These are phyloP conservation scores for Drosophila antonietae DNA, from an alignment of 2,888 invertebrate genomes.

Conservation along the genomic window DNA sequence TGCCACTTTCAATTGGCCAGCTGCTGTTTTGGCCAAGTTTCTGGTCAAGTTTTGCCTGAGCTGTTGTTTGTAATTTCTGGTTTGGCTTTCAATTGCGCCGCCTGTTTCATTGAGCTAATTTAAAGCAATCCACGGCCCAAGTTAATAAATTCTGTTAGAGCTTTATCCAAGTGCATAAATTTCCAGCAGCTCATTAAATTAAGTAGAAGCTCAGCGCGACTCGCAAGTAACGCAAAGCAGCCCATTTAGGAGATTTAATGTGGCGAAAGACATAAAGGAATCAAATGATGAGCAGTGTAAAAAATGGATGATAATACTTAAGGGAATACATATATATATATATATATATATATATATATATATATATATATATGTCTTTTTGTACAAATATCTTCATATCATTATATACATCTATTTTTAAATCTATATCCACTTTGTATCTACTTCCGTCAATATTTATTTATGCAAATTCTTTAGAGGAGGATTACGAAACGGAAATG, in stretches of 20 bases:
- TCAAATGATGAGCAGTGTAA: neutral
- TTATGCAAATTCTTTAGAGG: no score
- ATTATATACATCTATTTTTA: no score
- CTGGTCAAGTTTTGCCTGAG: slow-evolving; percentile 17
- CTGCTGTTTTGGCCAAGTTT: slow-evolving; percentile 15
- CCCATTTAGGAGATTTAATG: slow-evolving; percentile 6
- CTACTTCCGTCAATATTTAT: no score
- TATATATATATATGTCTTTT: no score
- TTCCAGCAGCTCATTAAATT: slow-evolving; percentile 18
- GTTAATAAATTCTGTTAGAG: slow-evolving; percentile 31
- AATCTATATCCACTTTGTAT: no score
- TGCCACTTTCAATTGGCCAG: slow-evolving; percentile 43
- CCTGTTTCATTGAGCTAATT: slow-evolving; percentile 37
- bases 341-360: no score
- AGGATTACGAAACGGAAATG: no score
- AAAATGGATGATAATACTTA: neutral
- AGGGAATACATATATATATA: no score
- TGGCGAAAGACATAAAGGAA: slow-evolving; percentile 5
- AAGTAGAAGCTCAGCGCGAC: slow-evolving; percentile 1
- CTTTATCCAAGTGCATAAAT: slow-evolving; percentile 18
- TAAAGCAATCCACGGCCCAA: slow-evolving; percentile 21
- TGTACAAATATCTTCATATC: no score
- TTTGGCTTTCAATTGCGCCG: slow-evolving; percentile 46
- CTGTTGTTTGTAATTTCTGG: slow-evolving; percentile 23
- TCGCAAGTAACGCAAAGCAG: neutral